Evolutionary conservation across 2,797 vertebrate species (phyloP).

Genomic region (Rhabdomys pumilio): DNA sequence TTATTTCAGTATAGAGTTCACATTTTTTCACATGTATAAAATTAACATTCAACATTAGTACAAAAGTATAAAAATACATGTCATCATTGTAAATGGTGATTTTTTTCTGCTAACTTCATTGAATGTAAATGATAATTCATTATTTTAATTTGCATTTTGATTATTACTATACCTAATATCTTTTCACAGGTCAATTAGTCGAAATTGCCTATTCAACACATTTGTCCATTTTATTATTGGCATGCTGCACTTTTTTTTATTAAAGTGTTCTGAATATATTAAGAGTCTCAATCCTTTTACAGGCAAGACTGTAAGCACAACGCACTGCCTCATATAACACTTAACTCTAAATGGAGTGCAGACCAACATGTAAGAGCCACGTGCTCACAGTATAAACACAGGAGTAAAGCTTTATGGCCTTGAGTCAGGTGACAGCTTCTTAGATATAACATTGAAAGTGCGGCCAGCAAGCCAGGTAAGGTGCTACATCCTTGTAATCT

Average conservation of each 20-base stretch:
- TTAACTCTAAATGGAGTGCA: neutral
- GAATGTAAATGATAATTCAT: conserved; percentile 42
- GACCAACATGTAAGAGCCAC: neutral
- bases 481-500: neutral
- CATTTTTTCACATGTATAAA: neutral
- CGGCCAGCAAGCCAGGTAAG: neutral
- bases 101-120: conserved; percentile 19
- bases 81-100: neutral
- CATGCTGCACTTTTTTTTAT: neutral
- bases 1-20: neutral
- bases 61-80: conserved; percentile 7
- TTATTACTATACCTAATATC: conserved; percentile 43
- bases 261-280: conserved; percentile 14
- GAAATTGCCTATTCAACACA: conserved; percentile 43
- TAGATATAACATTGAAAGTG: neutral
- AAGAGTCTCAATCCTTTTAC: neutral
- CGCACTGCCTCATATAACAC: neutral
- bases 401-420: neutral
- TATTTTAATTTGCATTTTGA: conserved; percentile 72
- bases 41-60: conserved; percentile 30
- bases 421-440: neutral
- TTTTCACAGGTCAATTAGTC: conserved; percentile 52
- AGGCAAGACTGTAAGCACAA: neutral
- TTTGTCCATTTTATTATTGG: conserved; percentile 42
- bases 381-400: neutral